phyloP scores from a whole-genome alignment of 2,797 vertebrate species.

The Clarias pachynema region DNA sequence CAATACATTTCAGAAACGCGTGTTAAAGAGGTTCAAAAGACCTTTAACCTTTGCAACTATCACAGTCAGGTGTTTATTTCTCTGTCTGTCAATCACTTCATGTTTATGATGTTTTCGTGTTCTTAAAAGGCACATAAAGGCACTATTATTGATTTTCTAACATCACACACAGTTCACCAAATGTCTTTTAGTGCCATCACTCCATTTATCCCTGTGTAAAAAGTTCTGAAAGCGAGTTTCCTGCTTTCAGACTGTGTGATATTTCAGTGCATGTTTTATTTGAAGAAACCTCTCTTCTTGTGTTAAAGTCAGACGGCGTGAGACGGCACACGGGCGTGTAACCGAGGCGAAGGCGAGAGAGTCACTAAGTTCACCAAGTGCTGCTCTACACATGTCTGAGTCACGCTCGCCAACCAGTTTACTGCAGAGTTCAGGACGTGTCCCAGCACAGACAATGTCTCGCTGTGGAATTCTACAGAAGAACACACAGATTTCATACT shows the following conservation, averaged over 20 bases:
- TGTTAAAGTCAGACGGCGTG: background rate
- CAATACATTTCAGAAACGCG: no score
- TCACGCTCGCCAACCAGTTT: background rate
- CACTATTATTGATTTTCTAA: background rate
- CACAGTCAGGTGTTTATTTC: background rate
- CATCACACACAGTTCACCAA: background rate
- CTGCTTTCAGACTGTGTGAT: no score
- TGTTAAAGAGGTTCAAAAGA: background rate
- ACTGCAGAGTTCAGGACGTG: slow-evolving; percentile 11
- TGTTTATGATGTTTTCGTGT: background rate
- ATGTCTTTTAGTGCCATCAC: background rate
- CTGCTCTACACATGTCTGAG: background rate
- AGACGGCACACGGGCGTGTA: background rate
- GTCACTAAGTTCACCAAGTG: background rate
- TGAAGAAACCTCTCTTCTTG: background rate
- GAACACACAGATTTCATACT: slow-evolving; percentile 2
- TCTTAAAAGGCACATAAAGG: background rate
- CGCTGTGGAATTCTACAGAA: slow-evolving; percentile 27
- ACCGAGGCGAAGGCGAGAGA: background rate
- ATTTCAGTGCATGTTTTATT: background rate
- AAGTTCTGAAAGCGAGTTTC: background rate
- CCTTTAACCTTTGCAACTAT: no score
- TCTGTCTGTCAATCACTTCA: background rate
- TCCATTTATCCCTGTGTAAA: background rate
- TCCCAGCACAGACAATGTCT: slow-evolving; percentile 26